Percentiles rank a stretch among this genome's conserved stretches.
Conservation (phyloP, 2,113 vertebrate species). For the Urocitellus parryii region DNA sequence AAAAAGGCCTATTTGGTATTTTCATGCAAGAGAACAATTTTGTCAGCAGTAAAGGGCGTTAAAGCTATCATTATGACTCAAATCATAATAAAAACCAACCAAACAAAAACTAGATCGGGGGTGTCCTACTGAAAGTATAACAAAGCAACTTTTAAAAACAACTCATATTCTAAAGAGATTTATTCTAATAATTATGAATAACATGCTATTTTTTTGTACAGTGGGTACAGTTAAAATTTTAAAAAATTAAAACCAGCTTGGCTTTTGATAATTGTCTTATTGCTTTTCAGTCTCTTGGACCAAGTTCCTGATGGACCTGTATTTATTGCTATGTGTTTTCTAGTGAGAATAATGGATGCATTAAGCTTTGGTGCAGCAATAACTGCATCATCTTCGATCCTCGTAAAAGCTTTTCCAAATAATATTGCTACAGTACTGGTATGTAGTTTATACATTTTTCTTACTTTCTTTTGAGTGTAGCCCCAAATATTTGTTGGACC, state of each 20-base stretch:
- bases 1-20: neutral
- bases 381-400: constrained; percentile 93
- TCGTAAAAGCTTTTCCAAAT: constrained; percentile 93
- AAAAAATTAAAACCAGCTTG: neutral
- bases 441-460: constrained; percentile 78
- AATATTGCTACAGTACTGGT: constrained; percentile 97
- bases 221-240: neutral
- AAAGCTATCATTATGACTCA: neutral
- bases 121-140: neutral
- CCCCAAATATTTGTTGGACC: neutral
- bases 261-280: constrained; percentile 36
- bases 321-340: constrained; percentile 94
- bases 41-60: neutral
- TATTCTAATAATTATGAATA: neutral
- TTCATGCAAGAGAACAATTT: neutral
- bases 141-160: neutral
- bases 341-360: constrained; percentile 93
- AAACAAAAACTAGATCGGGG: too few relatives aligned
- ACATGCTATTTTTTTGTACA: neutral
- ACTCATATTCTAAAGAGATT: neutral
- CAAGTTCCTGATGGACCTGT: constrained; percentile 87
- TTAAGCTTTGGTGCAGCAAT: constrained; percentile 92
- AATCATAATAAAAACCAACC: neutral
- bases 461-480: neutral
- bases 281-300: constrained; percentile 91